Evolutionary conservation across 2,113 vertebrate species (phyloP).

Genomic region (Colinus virginianus): DNA sequence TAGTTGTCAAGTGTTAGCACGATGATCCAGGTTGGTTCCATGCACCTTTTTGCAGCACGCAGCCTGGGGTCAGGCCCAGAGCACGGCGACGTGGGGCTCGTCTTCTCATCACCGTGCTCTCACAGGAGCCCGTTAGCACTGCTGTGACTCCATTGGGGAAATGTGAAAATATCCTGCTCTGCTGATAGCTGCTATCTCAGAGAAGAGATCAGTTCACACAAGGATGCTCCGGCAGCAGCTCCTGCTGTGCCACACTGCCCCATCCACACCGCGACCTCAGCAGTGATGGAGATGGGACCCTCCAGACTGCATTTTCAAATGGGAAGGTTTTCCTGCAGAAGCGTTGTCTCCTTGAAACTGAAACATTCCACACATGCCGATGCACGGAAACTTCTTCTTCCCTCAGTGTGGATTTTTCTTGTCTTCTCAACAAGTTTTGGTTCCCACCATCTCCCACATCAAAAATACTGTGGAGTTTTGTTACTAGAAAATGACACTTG

Average conservation of each 20-base stretch:
- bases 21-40: not conserved
- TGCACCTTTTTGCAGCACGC: not conserved
- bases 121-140: not conserved
- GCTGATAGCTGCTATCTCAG: not conserved
- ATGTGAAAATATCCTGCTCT: accelerated
- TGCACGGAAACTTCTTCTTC: not conserved
- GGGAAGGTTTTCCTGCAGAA: not conserved
- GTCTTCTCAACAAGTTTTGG: not conserved
- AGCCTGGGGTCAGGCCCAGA: accelerated
- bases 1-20: accelerated
- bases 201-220: too few relatives aligned
- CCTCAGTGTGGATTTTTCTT: not conserved
- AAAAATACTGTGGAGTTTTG: not conserved
- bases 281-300: not conserved
- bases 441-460: not conserved
- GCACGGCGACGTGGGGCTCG: accelerated
- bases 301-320: not conserved
- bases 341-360: not conserved
- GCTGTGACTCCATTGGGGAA: not conserved
- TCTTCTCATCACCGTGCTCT: not conserved
- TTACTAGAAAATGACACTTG: not conserved
- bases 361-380: not conserved
- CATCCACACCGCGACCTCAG: not conserved
- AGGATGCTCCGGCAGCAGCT: not conserved
- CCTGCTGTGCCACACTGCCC: not conserved